Evolutionary conservation across 2,888 invertebrate genomes (phyloP).

Genomic region (Drosophila austrosaltans): DNA sequence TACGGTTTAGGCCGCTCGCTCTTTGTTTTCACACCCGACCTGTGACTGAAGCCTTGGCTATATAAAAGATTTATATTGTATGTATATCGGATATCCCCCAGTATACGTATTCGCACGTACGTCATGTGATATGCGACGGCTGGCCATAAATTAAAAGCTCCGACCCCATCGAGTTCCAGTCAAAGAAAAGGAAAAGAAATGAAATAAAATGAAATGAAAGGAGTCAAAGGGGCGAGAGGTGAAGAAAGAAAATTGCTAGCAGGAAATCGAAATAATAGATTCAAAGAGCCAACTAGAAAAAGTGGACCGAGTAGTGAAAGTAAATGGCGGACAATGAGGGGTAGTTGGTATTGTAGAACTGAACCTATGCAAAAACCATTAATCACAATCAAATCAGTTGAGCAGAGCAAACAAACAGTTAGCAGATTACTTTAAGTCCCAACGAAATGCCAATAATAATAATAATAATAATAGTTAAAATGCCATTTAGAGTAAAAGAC

Average conservation of each 20-base stretch:
- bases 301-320: not conserved
- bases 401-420: conserved; percentile 48
- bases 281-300: conserved; percentile 45
- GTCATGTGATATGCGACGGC: conserved; percentile 43
- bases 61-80: conserved; percentile 13
- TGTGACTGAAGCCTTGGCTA: conserved; percentile 20
- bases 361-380: conserved; percentile 47
- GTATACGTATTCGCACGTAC: conserved; percentile 20
- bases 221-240: conserved; percentile 3
- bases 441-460: conserved; percentile 49
- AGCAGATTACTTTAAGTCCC: conserved; percentile 47
- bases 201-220: conserved; percentile 32
- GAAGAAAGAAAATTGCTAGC: conserved; percentile 22
- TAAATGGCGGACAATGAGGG: not conserved
- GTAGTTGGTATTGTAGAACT: conserved; percentile 6
- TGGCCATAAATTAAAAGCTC: conserved; percentile 64
- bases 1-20: conserved; percentile 39
- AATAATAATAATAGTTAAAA: conserved; percentile 50
- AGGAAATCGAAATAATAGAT: conserved; percentile 62
- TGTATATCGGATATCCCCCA: conserved; percentile 18
- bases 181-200: conserved; percentile 28
- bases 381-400: conserved; percentile 73
- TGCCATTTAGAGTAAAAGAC: conserved; percentile 32
- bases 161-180: conserved; percentile 26
- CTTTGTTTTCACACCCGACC: conserved; percentile 49